A percentile compares a stretch with the other conserved stretches of the same genome.
phyloP scores from a whole-genome alignment of 2,888 invertebrate species.

The Trichopria drosophilae region DNA sequence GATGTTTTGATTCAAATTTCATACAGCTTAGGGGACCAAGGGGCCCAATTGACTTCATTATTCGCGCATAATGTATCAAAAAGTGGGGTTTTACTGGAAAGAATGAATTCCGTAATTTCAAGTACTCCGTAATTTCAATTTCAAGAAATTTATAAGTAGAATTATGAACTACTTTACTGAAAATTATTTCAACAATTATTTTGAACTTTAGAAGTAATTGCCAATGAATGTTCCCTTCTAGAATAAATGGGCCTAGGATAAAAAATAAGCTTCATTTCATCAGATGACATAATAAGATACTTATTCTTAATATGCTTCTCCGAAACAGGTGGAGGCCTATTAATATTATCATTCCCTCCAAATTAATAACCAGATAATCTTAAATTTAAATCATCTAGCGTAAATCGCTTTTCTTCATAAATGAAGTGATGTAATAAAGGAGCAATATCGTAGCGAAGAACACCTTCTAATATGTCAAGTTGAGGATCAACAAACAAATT shows the following conservation, averaged over 20 bases:
- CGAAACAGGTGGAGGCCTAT: conserved; percentile 30
- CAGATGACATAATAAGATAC: conserved; percentile 34
- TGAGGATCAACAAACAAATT: conserved; percentile 19
- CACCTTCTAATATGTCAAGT: conserved; percentile 14
- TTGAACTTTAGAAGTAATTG: background rate
- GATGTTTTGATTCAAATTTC: no score
- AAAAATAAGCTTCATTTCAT: conserved; percentile 38
- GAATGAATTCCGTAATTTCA: background rate
- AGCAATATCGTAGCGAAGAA: conserved; percentile 11
- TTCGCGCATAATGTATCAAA: no score
- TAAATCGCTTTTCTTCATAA: conserved; percentile 31
- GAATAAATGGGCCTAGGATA: background rate
- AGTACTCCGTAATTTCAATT: background rate
- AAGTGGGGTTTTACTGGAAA: background rate
- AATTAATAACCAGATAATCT: conserved; percentile 34
- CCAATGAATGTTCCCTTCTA: conserved; percentile 1
- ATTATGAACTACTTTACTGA: background rate
- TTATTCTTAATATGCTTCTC: conserved; percentile 24
- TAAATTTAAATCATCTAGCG: conserved; percentile 26
- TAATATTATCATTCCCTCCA: conserved; percentile 27
- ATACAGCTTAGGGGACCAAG: no score
- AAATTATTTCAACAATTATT: background rate
- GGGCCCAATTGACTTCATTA: no score
- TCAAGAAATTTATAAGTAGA: conserved; percentile 1
- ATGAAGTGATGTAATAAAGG: no score